Evolutionary conservation across 2,113 vertebrate genomes (phyloP).

Genomic region (Chauna torquata): DNA sequence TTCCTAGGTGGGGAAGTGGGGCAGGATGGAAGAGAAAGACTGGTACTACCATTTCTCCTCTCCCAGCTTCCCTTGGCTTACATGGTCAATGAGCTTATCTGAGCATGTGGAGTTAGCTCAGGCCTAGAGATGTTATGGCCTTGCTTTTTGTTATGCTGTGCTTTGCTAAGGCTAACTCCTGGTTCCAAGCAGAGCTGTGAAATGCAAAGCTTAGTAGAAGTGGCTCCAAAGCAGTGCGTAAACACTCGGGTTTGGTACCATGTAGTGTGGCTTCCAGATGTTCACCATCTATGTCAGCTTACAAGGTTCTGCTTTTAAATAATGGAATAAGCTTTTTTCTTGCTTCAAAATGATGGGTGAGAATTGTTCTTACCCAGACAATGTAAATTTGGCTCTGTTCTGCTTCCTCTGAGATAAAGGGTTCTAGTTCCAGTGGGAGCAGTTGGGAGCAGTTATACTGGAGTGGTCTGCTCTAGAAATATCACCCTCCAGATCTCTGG

Average conservation of each 20-base stretch:
- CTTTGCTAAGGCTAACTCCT: not conserved
- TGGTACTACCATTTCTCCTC: not conserved
- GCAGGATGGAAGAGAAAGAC: not conserved
- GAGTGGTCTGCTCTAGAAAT: not conserved
- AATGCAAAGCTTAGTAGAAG: not conserved
- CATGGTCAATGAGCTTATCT: not conserved
- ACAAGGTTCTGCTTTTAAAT: not conserved
- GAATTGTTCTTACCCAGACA: not conserved
- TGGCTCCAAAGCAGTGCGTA: not conserved
- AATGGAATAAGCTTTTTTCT: not conserved
- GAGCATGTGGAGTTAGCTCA: not conserved
- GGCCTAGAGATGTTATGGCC: not conserved
- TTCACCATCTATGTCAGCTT: too few species aligned
- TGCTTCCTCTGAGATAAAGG: not conserved
- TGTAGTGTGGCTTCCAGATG: accelerated
- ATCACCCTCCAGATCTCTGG: not conserved
- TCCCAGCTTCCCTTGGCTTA: not conserved
- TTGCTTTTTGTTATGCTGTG: not conserved
- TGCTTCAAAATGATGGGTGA: not conserved
- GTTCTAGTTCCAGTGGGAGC: not conserved
- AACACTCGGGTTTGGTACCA: not conserved
- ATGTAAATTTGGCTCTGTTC: not conserved
- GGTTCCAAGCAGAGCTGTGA: not conserved
- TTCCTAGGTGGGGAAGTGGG: not conserved
- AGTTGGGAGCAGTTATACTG: not conserved